phyloP scores from a whole-genome alignment of 2,113 vertebrate genomes.

The Sarotherodon lohbergeri region DNA sequence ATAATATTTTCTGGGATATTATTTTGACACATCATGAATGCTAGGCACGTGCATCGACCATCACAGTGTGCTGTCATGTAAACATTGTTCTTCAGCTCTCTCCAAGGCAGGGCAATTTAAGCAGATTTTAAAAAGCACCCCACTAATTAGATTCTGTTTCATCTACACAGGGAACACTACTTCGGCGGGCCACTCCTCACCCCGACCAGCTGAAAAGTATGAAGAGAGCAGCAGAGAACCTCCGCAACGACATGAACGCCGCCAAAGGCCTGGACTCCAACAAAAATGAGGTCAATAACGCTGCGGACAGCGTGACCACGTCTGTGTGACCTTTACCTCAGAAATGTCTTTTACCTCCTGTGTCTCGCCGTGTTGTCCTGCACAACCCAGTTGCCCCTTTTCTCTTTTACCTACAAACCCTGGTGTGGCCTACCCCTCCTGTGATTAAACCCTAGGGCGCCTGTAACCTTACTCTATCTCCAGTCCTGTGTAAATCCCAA shows the following conservation, averaged over 20 bases:
- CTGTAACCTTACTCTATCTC: constrained; percentile 53
- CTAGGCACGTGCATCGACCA: not conserved
- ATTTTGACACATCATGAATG: not conserved
- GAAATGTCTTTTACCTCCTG: constrained; percentile 75
- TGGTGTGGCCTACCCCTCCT: constrained; percentile 56
- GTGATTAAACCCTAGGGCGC: constrained; percentile 70
- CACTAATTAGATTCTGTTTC: not conserved
- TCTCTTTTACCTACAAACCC: constrained; percentile 19
- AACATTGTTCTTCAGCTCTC: not conserved
- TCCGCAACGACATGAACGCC: constrained; percentile 93
- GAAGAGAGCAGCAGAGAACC: constrained; percentile 94
- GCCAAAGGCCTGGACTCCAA: constrained; percentile 99
- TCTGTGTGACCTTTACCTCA: constrained; percentile 88
- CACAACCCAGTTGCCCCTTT: constrained; percentile 29
- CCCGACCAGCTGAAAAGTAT: constrained; percentile 93
- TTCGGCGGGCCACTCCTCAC: constrained; percentile 92
- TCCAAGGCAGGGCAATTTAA: not conserved
- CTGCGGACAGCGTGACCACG: constrained; percentile 91
- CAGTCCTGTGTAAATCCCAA: constrained; percentile 29
- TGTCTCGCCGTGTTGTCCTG: constrained; percentile 65
- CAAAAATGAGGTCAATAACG: constrained; percentile 98
- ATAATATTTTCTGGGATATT: not conserved
- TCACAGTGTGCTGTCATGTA: not conserved
- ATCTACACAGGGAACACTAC: constrained; percentile 77
- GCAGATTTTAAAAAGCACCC: not conserved